These are phyloP conservation scores for Melangyna quadrimaculata DNA, from an alignment of 2,888 invertebrate species.

Conservation along the genomic window DNA sequence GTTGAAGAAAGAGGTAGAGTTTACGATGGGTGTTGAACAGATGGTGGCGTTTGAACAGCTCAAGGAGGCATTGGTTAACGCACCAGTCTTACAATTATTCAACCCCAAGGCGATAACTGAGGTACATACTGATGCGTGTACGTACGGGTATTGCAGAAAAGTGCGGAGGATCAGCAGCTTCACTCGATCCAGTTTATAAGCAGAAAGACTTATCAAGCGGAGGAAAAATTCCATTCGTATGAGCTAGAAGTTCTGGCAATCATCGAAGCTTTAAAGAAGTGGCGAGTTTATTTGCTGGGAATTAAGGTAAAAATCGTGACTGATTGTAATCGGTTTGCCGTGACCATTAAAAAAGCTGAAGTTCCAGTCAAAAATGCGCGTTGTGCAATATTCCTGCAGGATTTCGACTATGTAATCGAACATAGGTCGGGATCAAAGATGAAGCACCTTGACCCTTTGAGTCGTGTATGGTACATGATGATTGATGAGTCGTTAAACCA, in stretches of 20 bases:
- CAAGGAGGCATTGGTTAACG: slow-evolving; percentile 28
- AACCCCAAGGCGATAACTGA: too few relatives aligned
- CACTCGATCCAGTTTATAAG: slow-evolving; percentile 40
- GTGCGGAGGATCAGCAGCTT: slow-evolving; percentile 7
- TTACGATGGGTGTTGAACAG: slow-evolving; percentile 67
- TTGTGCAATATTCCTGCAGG: slow-evolving; percentile 43
- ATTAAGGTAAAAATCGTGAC: too few relatives aligned
- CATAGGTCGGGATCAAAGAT: too few relatives aligned
- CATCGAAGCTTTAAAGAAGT: slow-evolving; percentile 47
- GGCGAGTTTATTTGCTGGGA: too few relatives aligned
- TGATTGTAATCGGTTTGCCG: slow-evolving; percentile 75
- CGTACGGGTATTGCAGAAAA: slow-evolving; percentile 46
- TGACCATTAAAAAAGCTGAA: slow-evolving; percentile 74
- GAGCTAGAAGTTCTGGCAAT: slow-evolving; percentile 67
- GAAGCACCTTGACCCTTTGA: too few relatives aligned
- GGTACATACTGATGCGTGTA: slow-evolving; percentile 48
- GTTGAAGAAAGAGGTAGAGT: slow-evolving; percentile 63
- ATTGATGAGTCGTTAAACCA: too few relatives aligned
- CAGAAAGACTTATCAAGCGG: slow-evolving; percentile 62
- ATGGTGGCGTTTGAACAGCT: slow-evolving; percentile 69
- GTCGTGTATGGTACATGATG: too few relatives aligned
- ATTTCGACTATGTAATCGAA: slow-evolving; percentile 40
- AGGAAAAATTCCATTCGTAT: slow-evolving; percentile 74
- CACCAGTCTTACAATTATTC: slow-evolving; percentile 37
- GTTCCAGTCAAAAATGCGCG: slow-evolving; percentile 12